Base-by-base conservation (phyloP, 1,140 invertebrate genomes). In the Papilio glaucus region DNA sequence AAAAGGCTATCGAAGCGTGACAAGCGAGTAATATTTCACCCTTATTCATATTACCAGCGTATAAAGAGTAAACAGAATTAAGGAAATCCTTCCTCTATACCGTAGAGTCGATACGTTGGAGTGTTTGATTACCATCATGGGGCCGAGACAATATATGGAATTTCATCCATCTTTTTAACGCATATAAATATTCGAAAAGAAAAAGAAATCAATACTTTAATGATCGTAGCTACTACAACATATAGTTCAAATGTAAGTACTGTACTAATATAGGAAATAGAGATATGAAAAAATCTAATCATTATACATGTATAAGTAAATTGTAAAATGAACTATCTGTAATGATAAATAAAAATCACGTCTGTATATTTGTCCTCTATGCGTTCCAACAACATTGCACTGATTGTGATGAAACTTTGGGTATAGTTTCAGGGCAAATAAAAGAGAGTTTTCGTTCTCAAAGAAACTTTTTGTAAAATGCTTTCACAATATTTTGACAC, bases 61-160 rank as follows among this genome's bases (percentile, higher is more conserved):
- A 24, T 24, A 57, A 57, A 57, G 49, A 57, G 49, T 57, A 57
- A 57, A 57, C 49, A 57, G 49, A 57, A 57, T 57, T 57, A 57
- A 53, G 49, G 21, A 53, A 57, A 57, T 24, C 49, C 15, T 57
- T 57, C 49, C 49, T 57, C 49, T 57, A 10, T 5, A 10, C 18
- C 18, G 18, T 49, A 21, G n/a, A n/a, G n/a, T n/a, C n/a, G n/a
- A n/a, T n/a, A n/a, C n/a, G n/a, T n/a, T n/a, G 21, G 21, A 57
- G 49, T 57, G 49, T 26, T 57, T 57, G 49, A 18, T 49, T 18
- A 18, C n/a, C 24, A 57, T 57, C 49, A 53, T 49, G 45, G n/a
- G 42, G 10, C 21, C 24, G 13, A 57, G 49, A 24, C 24, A 26
- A 24, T 12, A 57, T 24, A 57, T 57, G 21, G 49, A 57, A 57